Conservation (phyloP, 2,113 vertebrate species). For the Psilopsiagon aurifrons region DNA sequence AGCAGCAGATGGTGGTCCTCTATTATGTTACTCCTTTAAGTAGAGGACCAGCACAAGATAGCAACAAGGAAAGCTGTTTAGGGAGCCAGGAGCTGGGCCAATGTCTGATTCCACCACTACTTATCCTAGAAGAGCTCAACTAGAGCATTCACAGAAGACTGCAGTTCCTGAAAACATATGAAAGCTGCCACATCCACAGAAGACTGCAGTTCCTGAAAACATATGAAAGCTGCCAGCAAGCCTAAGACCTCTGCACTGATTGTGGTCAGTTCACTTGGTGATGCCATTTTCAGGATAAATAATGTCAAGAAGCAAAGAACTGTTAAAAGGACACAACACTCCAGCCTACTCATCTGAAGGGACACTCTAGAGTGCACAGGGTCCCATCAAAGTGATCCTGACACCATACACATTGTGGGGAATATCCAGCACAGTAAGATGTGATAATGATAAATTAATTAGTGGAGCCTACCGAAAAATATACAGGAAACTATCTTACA, state of each 20-base stretch:
- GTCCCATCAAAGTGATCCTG: background rate
- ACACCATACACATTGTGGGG: background rate
- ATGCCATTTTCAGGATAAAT: background rate
- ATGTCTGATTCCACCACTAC: accelerated
- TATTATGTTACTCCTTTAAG: background rate
- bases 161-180: background rate
- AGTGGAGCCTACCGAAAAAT: background rate
- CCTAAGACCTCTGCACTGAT: background rate
- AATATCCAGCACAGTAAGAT: background rate
- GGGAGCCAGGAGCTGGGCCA: background rate
- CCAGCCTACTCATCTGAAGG: background rate
- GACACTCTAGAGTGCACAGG: background rate
- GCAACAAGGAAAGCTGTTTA: background rate
- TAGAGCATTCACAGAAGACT: background rate
- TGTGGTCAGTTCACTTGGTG: background rate
- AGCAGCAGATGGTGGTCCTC: background rate
- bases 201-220: background rate
- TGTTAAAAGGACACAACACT: background rate
- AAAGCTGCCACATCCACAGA: background rate
- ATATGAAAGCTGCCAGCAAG: background rate
- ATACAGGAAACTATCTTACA: background rate
- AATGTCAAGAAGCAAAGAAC: background rate
- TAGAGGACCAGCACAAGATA: background rate
- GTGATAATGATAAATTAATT: background rate
- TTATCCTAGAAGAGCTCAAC: background rate